These are phyloP conservation scores for Erebia palarica DNA, from an alignment of 2,888 invertebrate species.

Conservation along the genomic window DNA sequence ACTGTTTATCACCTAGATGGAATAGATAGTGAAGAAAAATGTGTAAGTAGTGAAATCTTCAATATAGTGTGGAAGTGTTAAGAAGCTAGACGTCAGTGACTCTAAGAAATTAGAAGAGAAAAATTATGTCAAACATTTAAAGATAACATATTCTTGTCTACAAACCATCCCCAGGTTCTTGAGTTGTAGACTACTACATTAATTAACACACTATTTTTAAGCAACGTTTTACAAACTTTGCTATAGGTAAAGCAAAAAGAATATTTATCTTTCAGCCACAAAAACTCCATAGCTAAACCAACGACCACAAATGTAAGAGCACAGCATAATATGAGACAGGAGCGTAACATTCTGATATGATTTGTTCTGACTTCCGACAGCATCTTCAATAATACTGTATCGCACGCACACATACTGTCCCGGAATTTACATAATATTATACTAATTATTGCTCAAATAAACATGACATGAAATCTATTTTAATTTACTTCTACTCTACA, in stretches of 20 bases:
- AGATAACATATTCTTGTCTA: neutral
- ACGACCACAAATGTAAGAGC: constrained; percentile 5
- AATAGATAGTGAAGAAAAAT: constrained; percentile 6
- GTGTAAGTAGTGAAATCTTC: constrained; percentile 1
- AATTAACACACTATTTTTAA: neutral
- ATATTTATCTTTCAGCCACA: neutral
- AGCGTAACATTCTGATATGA: neutral
- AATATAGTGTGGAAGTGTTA: constrained; percentile 5
- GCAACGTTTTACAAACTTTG: neutral
- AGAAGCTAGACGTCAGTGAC: neutral
- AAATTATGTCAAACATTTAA: neutral
- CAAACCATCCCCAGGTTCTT: neutral
- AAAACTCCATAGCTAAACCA: neutral
- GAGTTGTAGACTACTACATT: neutral
- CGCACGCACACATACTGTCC: neutral
- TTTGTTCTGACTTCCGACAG: too few relatives aligned
- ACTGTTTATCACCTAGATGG: neutral
- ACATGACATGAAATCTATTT: too few relatives aligned
- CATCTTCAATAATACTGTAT: too few relatives aligned
- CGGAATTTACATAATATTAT: neutral
- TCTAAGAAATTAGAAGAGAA: neutral
- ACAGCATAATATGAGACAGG: constrained; percentile 3
- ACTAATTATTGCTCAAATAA: neutral
- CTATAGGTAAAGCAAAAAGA: neutral
- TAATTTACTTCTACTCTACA: neutral